A percentile compares a stretch with the other conserved stretches of the same genome.
Conservation (phyloP, 2,888 invertebrate genomes). For the Acrobasis suavella region DNA sequence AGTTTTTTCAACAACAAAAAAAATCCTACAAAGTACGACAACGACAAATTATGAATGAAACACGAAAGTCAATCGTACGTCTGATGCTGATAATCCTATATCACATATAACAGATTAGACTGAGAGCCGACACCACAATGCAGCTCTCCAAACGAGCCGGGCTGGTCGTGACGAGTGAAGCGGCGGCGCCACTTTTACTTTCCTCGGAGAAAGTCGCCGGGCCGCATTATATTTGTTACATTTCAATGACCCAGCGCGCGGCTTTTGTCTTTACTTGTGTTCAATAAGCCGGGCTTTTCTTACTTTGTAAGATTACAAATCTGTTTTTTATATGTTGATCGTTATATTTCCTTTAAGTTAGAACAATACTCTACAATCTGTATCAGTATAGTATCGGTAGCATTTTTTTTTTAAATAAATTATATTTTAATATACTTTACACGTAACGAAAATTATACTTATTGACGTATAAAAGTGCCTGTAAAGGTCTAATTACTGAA, state of each 20-base stretch:
- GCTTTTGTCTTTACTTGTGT: neutral
- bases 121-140: neutral
- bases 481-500: no score
- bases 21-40: no score
- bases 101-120: neutral
- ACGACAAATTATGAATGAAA: neutral
- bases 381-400: no score
- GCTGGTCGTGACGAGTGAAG: neutral
- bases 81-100: neutral
- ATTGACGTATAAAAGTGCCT: no score
- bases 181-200: constrained; percentile 18
- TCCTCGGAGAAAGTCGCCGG: constrained; percentile 15
- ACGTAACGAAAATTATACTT: no score
- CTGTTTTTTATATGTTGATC: no score
- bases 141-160: neutral
- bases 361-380: no score
- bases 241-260: neutral
- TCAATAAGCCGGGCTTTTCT: neutral
- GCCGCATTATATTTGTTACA: constrained; percentile 6
- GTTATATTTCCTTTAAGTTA: no score
- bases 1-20: no score
- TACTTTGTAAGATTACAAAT: no score
- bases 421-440: no score
- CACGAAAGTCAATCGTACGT: neutral
- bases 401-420: no score